These are phyloP conservation scores for Hippoglossus hippoglossus DNA, from an alignment of 2,797 vertebrate genomes.

Conservation along the genomic window DNA sequence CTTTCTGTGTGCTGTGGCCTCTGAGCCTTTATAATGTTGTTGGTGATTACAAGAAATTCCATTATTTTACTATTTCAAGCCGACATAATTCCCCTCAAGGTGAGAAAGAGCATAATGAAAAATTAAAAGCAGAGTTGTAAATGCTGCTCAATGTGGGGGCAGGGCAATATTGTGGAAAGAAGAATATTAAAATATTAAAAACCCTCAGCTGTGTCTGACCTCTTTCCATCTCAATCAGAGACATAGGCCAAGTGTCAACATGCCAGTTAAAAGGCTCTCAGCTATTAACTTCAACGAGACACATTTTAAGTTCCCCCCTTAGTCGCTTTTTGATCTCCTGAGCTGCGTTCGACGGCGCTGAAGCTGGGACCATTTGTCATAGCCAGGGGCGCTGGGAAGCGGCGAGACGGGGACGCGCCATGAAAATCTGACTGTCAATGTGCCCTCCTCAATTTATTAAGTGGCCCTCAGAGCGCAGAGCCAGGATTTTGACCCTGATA, in stretches of 20 bases:
- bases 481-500: constrained; percentile 91
- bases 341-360: constrained; percentile 57
- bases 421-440: constrained; percentile 89
- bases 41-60: no score
- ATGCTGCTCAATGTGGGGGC: not conserved
- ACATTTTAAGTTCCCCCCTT: constrained; percentile 43
- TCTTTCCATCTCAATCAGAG: constrained; percentile 56
- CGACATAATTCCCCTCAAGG: not conserved
- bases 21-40: no score
- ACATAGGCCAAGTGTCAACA: constrained; percentile 49
- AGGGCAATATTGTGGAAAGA: not conserved
- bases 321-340: constrained; percentile 66
- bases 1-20: no score
- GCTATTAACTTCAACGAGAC: constrained; percentile 58
- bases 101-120: constrained; percentile 4
- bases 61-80: constrained; percentile 2
- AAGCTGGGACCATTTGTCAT: constrained; percentile 79
- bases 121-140: constrained; percentile 10
- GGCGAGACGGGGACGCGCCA: constrained; percentile 86
- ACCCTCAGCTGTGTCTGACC: constrained; percentile 25
- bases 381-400: constrained; percentile 85
- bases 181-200: constrained; percentile 19
- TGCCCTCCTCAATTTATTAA: constrained; percentile 90
- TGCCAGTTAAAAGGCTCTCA: constrained; percentile 42
- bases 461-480: constrained; percentile 87